These are phyloP conservation scores for Trachelus iudaicus DNA, from an alignment of 2,888 invertebrate genomes.

Conservation along the genomic window DNA sequence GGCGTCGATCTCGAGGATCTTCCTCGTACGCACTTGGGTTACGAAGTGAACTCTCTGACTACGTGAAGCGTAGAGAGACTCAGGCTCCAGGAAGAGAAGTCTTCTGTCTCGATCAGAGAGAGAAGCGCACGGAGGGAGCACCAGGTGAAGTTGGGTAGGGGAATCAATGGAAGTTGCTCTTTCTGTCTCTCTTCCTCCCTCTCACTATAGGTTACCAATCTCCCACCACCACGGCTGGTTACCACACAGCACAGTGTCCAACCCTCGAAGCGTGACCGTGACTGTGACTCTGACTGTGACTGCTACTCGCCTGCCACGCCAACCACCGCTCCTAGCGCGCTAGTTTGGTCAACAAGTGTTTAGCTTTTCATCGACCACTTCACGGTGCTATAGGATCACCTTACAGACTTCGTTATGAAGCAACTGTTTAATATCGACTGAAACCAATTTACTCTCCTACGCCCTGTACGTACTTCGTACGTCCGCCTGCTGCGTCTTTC, in stretches of 20 bases:
- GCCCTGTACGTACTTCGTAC: not conserved
- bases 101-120: slow-evolving; percentile 29
- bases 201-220: not conserved
- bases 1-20: not conserved
- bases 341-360: slow-evolving; percentile 37
- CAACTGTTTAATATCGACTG: slow-evolving; percentile 22
- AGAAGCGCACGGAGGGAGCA: slow-evolving; percentile 10
- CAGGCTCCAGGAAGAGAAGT: not conserved
- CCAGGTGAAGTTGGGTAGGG: slow-evolving; percentile 28
- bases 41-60: not conserved
- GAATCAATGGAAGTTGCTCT: slow-evolving; percentile 46
- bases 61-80: not conserved
- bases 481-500: not conserved
- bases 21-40: not conserved
- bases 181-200: slow-evolving; percentile 21
- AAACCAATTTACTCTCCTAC: slow-evolving; percentile 6
- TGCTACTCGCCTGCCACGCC: not conserved
- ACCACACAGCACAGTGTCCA: slow-evolving; percentile 33
- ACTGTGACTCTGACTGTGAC: slow-evolving; percentile 52
- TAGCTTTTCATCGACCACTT: slow-evolving; percentile 33
- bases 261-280: slow-evolving; percentile 61
- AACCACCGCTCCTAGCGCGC: not conserved
- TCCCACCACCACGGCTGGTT: not conserved
- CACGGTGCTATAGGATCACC: slow-evolving; percentile 21
- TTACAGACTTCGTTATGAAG: slow-evolving; percentile 21